Percentiles rank a stretch among this genome's conserved stretches.
phyloP scores from a whole-genome alignment of 2,888 invertebrate genomes.

The Taphrorychus bicolor region DNA sequence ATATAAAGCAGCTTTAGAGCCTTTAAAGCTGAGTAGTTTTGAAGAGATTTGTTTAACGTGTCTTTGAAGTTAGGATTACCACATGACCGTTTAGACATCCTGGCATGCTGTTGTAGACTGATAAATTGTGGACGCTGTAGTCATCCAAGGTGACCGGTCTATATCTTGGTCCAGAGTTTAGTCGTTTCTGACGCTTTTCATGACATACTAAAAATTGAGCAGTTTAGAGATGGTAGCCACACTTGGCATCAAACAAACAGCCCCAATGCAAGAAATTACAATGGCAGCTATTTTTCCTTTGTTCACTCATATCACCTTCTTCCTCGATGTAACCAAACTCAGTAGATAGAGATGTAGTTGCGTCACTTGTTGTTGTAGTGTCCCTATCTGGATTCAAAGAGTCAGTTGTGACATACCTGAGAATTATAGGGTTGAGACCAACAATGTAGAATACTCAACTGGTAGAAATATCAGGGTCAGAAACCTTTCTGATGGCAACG shows the following conservation, averaged over 20 bases:
- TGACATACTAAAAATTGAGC: too few relatives aligned
- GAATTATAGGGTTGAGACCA: not conserved
- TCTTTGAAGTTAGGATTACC: too few relatives aligned
- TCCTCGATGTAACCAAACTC: constrained; percentile 53
- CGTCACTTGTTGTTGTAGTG: not conserved
- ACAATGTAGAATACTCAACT: not conserved
- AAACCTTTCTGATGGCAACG: not conserved
- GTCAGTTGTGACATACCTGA: not conserved
- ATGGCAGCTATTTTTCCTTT: constrained; percentile 81
- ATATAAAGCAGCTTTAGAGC: too few relatives aligned
- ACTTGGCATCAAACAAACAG: constrained; percentile 76
- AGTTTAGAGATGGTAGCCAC: too few relatives aligned
- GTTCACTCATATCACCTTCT: constrained; percentile 53
- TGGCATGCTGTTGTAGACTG: constrained; percentile 78
- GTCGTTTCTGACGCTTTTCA: constrained; percentile 82
- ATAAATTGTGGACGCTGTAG: constrained; percentile 89
- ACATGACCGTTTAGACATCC: constrained; percentile 86
- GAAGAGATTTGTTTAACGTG: too few relatives aligned
- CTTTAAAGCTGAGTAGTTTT: too few relatives aligned
- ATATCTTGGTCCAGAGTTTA: constrained; percentile 85
- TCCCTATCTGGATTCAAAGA: not conserved
- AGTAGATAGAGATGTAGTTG: constrained; percentile 51
- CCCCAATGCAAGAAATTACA: constrained; percentile 81
- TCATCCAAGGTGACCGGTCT: constrained; percentile 88
- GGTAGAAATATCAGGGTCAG: constrained; percentile 2